A percentile compares a stretch with the other conserved stretches of the same genome.
These are phyloP conservation scores for Sphenopsis melanotis DNA, from an alignment of 2,797 vertebrate species.

Conservation along the genomic window DNA sequence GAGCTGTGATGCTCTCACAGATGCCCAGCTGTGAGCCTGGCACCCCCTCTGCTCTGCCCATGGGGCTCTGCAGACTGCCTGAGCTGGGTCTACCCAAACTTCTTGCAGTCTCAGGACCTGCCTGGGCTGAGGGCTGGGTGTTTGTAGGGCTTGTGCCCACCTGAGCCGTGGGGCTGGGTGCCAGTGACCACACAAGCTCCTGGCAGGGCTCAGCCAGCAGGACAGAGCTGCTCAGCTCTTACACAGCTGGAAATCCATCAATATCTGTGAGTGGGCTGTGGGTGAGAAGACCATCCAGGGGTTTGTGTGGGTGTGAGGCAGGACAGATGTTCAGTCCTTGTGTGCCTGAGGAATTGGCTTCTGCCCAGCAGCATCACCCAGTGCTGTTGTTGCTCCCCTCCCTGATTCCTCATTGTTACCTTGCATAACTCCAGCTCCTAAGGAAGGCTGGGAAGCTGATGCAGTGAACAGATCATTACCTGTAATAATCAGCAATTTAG, in stretches of 20 bases:
- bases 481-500: slow-evolving; percentile 52
- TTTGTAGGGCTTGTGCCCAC: neutral
- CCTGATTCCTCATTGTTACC: slow-evolving; percentile 7
- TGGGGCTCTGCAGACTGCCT: fast-evolving
- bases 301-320: neutral
- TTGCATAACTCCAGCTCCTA: neutral
- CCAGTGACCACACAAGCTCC: neutral
- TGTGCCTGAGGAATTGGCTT: neutral
- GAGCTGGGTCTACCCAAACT: neutral
- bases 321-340: fast-evolving
- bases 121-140: neutral
- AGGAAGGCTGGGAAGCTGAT: neutral
- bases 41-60: too few species aligned
- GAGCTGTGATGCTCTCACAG: neutral
- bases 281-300: neutral
- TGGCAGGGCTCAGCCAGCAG: neutral
- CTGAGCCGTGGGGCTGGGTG: neutral
- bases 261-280: neutral
- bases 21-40: neutral
- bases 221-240: neutral
- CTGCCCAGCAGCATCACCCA: neutral
- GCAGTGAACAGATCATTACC: slow-evolving; percentile 47
- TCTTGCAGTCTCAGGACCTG: neutral
- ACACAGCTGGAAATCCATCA: too few species aligned
- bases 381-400: neutral